Conservation (phyloP, 1,140 invertebrate genomes). For the Drosophila navojoa region DNA sequence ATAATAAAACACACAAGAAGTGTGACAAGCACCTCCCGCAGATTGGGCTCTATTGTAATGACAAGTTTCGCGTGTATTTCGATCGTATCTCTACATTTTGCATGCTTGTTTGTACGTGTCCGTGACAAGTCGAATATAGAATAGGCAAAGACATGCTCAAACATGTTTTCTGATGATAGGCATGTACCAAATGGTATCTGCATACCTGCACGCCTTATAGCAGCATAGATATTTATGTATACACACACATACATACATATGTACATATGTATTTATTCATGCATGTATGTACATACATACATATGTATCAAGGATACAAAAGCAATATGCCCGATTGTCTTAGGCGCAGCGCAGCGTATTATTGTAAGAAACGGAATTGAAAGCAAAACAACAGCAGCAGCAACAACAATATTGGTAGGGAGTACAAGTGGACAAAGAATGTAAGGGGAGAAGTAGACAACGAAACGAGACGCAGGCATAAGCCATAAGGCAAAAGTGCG, state of each 20-base stretch:
- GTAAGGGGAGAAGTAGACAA: conserved; percentile 26
- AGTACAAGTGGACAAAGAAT: conserved; percentile 35
- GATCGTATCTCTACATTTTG: conserved; percentile 1
- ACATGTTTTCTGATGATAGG: conserved; percentile 16
- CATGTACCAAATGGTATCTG: conserved; percentile 6
- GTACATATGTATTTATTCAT: too few species aligned
- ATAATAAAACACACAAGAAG: background rate
- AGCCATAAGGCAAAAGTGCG: conserved; percentile 53
- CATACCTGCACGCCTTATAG: conserved; percentile 12
- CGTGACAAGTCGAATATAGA: conserved; percentile 7
- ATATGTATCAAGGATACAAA: conserved; percentile 4
- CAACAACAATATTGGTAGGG: conserved; percentile 9
- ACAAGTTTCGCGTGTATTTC: background rate
- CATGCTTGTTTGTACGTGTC: conserved; percentile 37
- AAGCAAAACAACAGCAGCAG: conserved; percentile 17
- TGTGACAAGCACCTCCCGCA: background rate
- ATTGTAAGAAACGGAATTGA: conserved; percentile 42
- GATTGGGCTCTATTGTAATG: conserved; percentile 1
- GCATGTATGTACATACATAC: conserved; percentile 2
- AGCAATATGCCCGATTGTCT: conserved; percentile 40
- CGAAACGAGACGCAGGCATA: conserved; percentile 30
- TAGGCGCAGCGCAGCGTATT: conserved; percentile 28
- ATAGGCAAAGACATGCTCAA: conserved; percentile 18
- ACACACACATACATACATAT: too few species aligned
- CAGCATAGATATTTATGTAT: background rate